These are phyloP conservation scores for Elymnias hypermnestra DNA, from an alignment of 1,140 invertebrate genomes.

Conservation along the genomic window DNA sequence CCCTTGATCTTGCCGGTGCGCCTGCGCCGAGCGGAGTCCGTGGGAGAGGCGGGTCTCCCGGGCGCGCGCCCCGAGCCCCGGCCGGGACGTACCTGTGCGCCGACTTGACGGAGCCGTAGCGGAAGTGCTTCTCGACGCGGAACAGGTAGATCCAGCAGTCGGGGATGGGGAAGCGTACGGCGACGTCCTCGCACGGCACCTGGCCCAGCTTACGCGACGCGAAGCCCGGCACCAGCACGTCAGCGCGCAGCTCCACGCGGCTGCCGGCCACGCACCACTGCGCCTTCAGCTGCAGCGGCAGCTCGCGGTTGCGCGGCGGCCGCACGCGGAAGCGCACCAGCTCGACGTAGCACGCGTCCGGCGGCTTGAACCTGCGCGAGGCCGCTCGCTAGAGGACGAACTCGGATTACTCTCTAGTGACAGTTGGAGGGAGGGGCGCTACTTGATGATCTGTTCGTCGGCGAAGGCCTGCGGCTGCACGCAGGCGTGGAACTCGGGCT, in stretches of 20 bases:
- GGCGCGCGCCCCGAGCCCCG: no score
- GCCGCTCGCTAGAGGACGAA: no score
- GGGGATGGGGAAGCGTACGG: constrained; percentile 97
- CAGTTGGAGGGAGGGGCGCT: constrained; percentile 13
- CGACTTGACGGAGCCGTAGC: constrained; percentile 99
- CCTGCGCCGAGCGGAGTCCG: constrained; percentile 32
- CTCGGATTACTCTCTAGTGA: no score
- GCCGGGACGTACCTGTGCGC: constrained; percentile 82
- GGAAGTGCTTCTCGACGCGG: constrained; percentile 97
- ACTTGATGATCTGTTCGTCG: constrained; percentile 93
- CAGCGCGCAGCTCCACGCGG: constrained; percentile 94
- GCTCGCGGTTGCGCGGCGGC: constrained; percentile 96
- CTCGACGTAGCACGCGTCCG: constrained; percentile 99
- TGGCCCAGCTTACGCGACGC: constrained; percentile 95
- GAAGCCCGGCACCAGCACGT: constrained; percentile 97
- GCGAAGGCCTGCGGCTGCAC: constrained; percentile 96
- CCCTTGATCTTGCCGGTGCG: constrained; percentile 96
- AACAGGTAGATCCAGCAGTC: constrained; percentile 99
- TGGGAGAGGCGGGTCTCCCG: no score
- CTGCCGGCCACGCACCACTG: constrained; percentile 90
- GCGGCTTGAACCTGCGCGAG: constrained; percentile 92
- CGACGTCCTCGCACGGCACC: constrained; percentile 98
- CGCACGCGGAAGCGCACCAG: constrained; percentile 97
- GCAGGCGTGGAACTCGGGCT: constrained; percentile 95
- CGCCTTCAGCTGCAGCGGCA: constrained; percentile 96